Evolutionary conservation across 1,140 invertebrate species (phyloP).

Genomic region (Musca domestica): DNA sequence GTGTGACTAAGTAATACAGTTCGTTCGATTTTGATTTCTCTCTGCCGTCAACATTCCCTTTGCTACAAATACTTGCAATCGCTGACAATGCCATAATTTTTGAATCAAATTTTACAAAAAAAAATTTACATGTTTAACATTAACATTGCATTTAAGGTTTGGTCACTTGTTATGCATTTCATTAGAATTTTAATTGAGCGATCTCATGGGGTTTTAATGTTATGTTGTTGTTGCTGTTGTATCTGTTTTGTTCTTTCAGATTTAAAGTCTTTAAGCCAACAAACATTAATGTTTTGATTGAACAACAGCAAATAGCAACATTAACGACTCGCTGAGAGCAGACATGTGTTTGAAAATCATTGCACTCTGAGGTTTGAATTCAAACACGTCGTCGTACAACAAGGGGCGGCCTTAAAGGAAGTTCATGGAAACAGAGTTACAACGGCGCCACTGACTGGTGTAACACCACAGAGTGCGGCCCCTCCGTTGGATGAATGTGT

Average conservation of each 20-base stretch:
- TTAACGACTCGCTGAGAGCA: too few species aligned
- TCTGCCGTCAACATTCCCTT: too few species aligned
- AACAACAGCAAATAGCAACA: background rate
- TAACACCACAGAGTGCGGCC: background rate
- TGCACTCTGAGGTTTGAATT: background rate
- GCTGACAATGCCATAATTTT: too few species aligned
- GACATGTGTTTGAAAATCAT: slow-evolving; percentile 7
- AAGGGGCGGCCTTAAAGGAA: too few species aligned
- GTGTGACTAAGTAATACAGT: too few species aligned
- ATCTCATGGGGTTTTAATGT: background rate
- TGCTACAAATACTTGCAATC: too few species aligned
- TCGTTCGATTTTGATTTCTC: too few species aligned
- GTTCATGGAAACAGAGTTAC: background rate
- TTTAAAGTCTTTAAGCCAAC: background rate
- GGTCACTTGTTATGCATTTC: slow-evolving; percentile 17
- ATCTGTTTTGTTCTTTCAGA: background rate
- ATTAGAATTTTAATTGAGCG: slow-evolving; percentile 18
- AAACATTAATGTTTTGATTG: slow-evolving; percentile 3
- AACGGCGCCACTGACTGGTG: background rate
- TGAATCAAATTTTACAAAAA: too few species aligned
- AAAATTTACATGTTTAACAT: too few species aligned
- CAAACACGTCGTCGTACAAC: too few species aligned
- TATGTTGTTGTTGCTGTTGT: background rate
- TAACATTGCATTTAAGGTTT: slow-evolving; percentile 9
- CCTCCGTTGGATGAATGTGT: too few species aligned